Evolutionary conservation across 2,113 vertebrate species (phyloP).

Genomic region (Erythrocebus patas): DNA sequence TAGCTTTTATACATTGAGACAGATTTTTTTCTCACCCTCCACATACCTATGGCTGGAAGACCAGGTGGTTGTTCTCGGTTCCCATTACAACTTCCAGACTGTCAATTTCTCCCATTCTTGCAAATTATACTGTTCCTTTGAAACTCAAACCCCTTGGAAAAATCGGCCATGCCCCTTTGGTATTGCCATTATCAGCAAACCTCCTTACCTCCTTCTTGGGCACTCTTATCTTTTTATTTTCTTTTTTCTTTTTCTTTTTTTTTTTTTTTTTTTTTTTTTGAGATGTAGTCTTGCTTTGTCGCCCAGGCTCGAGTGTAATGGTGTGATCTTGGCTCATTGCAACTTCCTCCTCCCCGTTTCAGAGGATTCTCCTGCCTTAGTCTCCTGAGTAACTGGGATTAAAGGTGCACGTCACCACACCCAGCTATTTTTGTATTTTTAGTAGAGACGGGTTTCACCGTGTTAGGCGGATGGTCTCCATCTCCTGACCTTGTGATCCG

Average conservation of each 20-base stretch:
- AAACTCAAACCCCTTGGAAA: background rate
- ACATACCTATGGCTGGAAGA: background rate
- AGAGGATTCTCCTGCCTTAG: too few species aligned
- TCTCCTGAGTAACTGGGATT: too few species aligned
- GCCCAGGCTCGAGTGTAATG: too few species aligned
- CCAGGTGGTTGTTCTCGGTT: background rate
- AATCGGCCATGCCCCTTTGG: background rate
- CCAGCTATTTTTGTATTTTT: too few species aligned
- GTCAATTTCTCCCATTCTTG: background rate
- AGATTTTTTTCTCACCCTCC: background rate
- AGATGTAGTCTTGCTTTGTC: too few species aligned
- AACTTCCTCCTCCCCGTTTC: too few species aligned
- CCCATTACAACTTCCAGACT: background rate
- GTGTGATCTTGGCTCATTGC: too few species aligned
- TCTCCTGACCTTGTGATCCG: accelerated
- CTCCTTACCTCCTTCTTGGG: background rate
- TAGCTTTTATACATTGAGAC: background rate
- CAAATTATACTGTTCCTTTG: background rate
- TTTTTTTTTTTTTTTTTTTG: too few species aligned
- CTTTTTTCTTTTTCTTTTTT: too few species aligned
- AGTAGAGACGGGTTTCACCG: too few species aligned
- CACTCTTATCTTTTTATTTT: background rate
- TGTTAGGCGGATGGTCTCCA: accelerated
- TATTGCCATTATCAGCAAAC: background rate
- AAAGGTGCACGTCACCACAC: too few species aligned